Conservation (phyloP, 2,888 invertebrate species). For the Meandrusa payeni region DNA sequence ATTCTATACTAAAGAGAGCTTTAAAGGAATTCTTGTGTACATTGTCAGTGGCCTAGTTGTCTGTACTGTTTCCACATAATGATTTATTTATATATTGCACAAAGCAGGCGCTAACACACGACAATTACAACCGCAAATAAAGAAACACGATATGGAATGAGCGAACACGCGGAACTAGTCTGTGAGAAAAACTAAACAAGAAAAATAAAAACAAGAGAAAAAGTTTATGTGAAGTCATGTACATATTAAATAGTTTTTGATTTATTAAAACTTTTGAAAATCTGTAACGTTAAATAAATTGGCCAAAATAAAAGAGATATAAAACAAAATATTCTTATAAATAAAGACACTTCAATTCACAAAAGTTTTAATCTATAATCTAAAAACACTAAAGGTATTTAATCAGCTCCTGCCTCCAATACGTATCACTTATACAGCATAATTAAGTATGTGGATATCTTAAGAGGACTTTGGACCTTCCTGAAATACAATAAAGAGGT, state of each 20-base stretch:
- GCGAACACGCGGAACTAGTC: too few species aligned
- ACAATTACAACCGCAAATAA: not conserved
- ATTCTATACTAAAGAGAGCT: too few species aligned
- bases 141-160: slow-evolving; percentile 13
- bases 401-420: slow-evolving; percentile 16
- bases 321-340: not conserved
- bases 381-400: slow-evolving; percentile 9
- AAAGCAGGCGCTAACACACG: slow-evolving; percentile 4
- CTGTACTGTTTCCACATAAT: slow-evolving; percentile 6
- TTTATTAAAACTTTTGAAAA: too few species aligned
- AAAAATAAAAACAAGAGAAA: too few species aligned
- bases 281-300: too few species aligned
- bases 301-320: too few species aligned
- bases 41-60: slow-evolving; percentile 1
- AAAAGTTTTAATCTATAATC: not conserved
- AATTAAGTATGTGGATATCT: too few species aligned
- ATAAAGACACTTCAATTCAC: not conserved
- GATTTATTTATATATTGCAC: slow-evolving; percentile 14
- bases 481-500: not conserved
- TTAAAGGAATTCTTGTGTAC: too few species aligned
- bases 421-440: not conserved
- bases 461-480: not conserved
- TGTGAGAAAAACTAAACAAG: too few species aligned
- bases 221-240: too few species aligned
- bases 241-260: too few species aligned